Evolutionary conservation across 2,113 vertebrate species (phyloP), one percentile per base, ranked within the genome.

Genomic region (Sinocyclocheilus rhinocerous): DNA sequence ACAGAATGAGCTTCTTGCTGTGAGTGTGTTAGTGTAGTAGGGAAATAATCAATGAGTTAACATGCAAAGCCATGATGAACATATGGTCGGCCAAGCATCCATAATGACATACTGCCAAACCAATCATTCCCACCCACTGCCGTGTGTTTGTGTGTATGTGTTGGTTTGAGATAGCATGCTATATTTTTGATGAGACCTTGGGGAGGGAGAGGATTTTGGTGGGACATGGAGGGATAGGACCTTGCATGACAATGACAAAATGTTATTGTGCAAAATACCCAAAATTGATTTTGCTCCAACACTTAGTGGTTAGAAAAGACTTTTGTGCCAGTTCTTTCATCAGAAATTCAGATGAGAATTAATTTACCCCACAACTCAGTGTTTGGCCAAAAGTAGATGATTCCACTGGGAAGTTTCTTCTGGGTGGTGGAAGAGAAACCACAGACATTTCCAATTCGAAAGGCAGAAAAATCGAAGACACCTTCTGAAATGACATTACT

Each of bases 1-100:
- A 52, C 15, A 63, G 26, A 48, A 36, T 87, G 22, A n/a, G 16
- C 70, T 86, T 70, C 65, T 88, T n/a, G 22, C 77, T 59, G 16
- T 72, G 73, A 20, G 22, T 83, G 73, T 48, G 48, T 55, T 50
- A 75, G 48, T 16, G 55, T 63, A 26, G 55, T 63, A 26, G 76
- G 76, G 42, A 77, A 79, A 84, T 82, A 86, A 88, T 83, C 73
- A 84, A 86, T 73, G 67, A 36, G 65, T 83, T 85, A 76, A 39
- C 81, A 70, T 78, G 73, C 67, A 79, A 79, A 83, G 9, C 67
- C 65, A 7, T 50, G 50, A 26, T 86, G 48, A 85, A 85, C 77
- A 79, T 85, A 85, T 76, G 70, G 78, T 78, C n/a, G 33, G 26
- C 63, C 42, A 70, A 82, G 83, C 72, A 72, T 36, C 85, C 33